phyloP scores from a whole-genome alignment of 2,888 invertebrate species.

The Tyria jacobaeae region DNA sequence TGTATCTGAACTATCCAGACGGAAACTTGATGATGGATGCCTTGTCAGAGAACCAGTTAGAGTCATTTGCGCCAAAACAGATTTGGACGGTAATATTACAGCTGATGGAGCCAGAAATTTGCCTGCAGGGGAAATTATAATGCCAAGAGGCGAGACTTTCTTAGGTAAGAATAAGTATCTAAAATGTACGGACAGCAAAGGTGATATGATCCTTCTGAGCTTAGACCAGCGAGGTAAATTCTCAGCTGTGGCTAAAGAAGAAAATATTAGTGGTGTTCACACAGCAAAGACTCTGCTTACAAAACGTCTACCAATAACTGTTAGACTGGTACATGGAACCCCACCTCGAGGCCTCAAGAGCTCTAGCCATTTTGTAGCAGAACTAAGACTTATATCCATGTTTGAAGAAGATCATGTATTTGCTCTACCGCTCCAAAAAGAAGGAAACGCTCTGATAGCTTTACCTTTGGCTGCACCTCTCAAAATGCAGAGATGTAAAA shows the following conservation, averaged over 20 bases:
- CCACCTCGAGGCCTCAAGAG: slow-evolving; percentile 94
- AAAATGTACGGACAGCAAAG: slow-evolving; percentile 94
- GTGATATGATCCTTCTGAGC: slow-evolving; percentile 93
- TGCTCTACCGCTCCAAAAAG: slow-evolving; percentile 93
- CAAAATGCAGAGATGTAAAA: slow-evolving; percentile 93
- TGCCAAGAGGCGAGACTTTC: slow-evolving; percentile 91
- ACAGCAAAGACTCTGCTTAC: slow-evolving; percentile 95
- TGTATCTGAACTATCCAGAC: slow-evolving; percentile 92
- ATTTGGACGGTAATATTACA: slow-evolving; percentile 87
- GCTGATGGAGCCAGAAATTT: slow-evolving; percentile 91
- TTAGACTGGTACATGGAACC: slow-evolving; percentile 96
- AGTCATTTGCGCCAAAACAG: slow-evolving; percentile 88
- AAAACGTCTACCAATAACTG: slow-evolving; percentile 96
- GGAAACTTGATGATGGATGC: slow-evolving; percentile 91
- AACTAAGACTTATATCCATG: slow-evolving; percentile 92
- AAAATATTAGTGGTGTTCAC: slow-evolving; percentile 98
- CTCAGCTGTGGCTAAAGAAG: slow-evolving; percentile 96
- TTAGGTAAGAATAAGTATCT: slow-evolving; percentile 92
- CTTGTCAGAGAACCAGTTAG: slow-evolving; percentile 93
- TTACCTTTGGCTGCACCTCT: slow-evolving; percentile 95
- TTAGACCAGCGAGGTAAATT: slow-evolving; percentile 96
- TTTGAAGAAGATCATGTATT: slow-evolving; percentile 95
- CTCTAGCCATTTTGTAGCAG: slow-evolving; percentile 93
- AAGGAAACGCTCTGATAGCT: slow-evolving; percentile 91
- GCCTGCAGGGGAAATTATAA: slow-evolving; percentile 94